These are phyloP conservation scores for Pseudomyrmex concolor DNA, from an alignment of 1,140 invertebrate species.

Conservation along the genomic window DNA sequence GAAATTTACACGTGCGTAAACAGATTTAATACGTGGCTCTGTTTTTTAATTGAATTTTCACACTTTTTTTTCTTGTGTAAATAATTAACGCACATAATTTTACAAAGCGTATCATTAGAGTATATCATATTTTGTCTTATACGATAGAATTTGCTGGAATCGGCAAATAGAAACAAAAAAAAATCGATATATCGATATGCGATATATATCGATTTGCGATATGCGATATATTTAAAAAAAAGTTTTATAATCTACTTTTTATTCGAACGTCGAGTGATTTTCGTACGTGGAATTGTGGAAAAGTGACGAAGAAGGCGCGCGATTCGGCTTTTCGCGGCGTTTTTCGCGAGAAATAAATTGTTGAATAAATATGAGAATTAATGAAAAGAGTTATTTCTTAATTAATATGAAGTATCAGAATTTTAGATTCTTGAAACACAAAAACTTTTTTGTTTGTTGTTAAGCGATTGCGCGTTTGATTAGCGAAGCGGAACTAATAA, in stretches of 20 bases:
- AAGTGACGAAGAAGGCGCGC: neutral
- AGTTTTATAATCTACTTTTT: neutral
- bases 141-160: too few species aligned
- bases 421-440: neutral
- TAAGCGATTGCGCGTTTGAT: neutral
- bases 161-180: too few species aligned
- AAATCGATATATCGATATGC: too few species aligned
- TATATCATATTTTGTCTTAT: too few species aligned
- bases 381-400: too few species aligned
- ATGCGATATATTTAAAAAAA: too few species aligned
- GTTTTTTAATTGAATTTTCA: neutral
- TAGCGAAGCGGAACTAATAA: slow-evolving; percentile 25
- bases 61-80: neutral
- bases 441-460: neutral
- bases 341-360: neutral
- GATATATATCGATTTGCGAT: too few species aligned
- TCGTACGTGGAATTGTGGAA: neutral
- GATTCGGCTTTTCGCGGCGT: neutral
- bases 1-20: slow-evolving; percentile 7
- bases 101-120: too few species aligned
- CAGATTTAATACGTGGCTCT: neutral
- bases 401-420: neutral
- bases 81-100: neutral
- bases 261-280: neutral
- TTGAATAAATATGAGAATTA: too few species aligned